Evolutionary conservation across 1,140 invertebrate genomes (phyloP), one percentile per base, ranked within the genome.

Genomic region (Phortica variegata): DNA sequence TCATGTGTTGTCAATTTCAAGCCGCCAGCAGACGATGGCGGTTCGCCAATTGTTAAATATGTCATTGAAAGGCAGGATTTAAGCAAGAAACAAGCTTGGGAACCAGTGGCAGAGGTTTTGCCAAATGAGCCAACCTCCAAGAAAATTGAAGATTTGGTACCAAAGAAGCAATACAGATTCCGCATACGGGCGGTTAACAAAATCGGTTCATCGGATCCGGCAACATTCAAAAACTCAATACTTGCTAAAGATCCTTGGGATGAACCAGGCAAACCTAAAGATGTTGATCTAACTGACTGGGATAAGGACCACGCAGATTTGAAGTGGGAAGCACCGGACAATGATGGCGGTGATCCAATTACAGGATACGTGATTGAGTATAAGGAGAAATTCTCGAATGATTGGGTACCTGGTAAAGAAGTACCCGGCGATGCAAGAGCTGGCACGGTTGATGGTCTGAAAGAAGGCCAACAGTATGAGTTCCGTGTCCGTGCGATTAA

Each of bases 201-300:
- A 69, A 83, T 93, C 47, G 90, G 89, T 38, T 81, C 86, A 6
- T 90, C 92, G 77, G 93, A 97, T 74, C 93, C 93, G 39, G 87
- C 91, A 17, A 78, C 87, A 7, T 91, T 94, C 62, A 86, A 80
- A 49, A 94, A 91, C 71, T 85, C 89, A 20, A 87, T 95, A 19
- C 76, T 97, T 36, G 95, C 95, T 29, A 98, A 98, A 79, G 94
- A 98, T 87, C 95, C 95, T 57, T 98, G 93, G 91, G 93, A 97
- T 79, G 93, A 95, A 78, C 93, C 95, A 38, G 88, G 91, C 17
- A 95, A 96, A 68, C 95, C 95, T 9, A 87, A 86, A 43, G 84
- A 87, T 65, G 89, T 94, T 42, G 89, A 96, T 73, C 84, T 95
- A n/a, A 84, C 84, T 12, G 95, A 98, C 66, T 98, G 95, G 95